These are phyloP conservation scores for Ceratotherium simum DNA, from an alignment of 2,113 vertebrate species.

Conservation along the genomic window DNA sequence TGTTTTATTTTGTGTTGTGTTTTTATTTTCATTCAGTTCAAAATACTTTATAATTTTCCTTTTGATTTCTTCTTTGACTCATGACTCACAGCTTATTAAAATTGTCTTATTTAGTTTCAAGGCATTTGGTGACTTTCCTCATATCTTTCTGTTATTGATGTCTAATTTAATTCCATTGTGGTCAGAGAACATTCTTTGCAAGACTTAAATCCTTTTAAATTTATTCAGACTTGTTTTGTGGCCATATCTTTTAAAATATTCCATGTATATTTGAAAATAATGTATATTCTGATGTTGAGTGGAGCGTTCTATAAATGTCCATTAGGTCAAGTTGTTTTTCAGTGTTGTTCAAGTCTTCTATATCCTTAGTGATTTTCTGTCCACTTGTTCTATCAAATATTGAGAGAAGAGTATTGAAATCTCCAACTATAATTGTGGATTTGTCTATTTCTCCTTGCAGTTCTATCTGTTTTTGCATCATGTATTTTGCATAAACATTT, in stretches of 20 bases:
- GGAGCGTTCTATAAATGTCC: neutral
- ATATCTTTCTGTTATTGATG: neutral
- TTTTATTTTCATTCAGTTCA: neutral
- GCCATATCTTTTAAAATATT: neutral
- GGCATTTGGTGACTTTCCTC: neutral
- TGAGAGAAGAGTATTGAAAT: no score
- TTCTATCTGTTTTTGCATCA: neutral
- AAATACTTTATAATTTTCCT: neutral
- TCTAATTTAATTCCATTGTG: neutral
- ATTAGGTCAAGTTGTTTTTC: neutral
- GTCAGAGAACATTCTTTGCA: neutral
- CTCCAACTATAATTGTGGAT: no score
- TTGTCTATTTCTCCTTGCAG: no score
- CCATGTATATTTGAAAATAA: neutral
- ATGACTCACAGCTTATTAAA: neutral
- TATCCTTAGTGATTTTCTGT: no score
- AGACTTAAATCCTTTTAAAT: neutral
- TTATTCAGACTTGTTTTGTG: neutral
- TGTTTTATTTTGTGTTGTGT: neutral
- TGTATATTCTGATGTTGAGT: neutral
- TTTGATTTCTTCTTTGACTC: neutral
- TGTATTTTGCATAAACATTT: neutral
- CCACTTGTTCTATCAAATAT: no score
- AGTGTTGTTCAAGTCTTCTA: neutral
- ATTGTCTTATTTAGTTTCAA: neutral